These are phyloP conservation scores for Falcaria lacertinaria DNA, from an alignment of 2,888 invertebrate genomes.

Conservation along the genomic window DNA sequence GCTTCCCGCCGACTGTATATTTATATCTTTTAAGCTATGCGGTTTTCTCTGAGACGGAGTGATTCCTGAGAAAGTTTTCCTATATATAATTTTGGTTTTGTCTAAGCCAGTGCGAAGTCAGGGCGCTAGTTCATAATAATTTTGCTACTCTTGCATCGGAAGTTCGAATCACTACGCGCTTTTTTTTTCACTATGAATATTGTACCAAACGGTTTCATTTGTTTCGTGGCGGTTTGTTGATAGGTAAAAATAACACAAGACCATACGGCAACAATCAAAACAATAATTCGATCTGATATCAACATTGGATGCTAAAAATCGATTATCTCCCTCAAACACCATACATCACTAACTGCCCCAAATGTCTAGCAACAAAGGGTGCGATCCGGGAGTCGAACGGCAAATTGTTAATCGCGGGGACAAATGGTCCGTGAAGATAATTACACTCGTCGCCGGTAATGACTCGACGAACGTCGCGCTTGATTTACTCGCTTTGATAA, in stretches of 20 bases:
- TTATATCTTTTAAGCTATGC: too few relatives aligned
- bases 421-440: conserved; percentile 64
- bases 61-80: too few relatives aligned
- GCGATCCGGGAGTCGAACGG: conserved; percentile 12
- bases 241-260: too few relatives aligned
- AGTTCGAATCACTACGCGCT: too few relatives aligned
- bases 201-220: too few relatives aligned
- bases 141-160: too few relatives aligned
- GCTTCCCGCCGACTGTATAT: neutral
- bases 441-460: conserved; percentile 37
- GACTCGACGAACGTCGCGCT: conserved; percentile 3
- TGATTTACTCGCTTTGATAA: neutral
- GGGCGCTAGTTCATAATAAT: too few relatives aligned
- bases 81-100: too few relatives aligned
- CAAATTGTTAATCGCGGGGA: conserved; percentile 53
- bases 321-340: neutral
- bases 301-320: neutral
- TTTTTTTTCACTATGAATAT: too few relatives aligned
- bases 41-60: too few relatives aligned
- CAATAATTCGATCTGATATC: neutral
- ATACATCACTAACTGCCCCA: neutral
- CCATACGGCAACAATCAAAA: neutral
- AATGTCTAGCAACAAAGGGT: neutral
- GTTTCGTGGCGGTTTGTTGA: too few relatives aligned
- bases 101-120: too few relatives aligned